Evolutionary conservation across 2,113 vertebrate genomes (phyloP).

Genomic region (Barnardius zonarius): DNA sequence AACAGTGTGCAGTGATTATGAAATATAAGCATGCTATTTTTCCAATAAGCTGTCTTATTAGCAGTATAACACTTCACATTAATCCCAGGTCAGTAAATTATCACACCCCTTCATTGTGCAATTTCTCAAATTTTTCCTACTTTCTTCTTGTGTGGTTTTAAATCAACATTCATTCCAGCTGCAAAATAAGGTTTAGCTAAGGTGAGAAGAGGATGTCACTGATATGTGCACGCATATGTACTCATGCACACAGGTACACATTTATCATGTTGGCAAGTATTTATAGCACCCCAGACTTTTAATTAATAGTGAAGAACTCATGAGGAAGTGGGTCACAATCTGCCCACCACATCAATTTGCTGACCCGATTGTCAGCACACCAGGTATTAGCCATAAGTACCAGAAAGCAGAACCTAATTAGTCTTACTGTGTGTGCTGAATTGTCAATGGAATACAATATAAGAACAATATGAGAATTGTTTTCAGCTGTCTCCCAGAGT

Average conservation of each 20-base stretch:
- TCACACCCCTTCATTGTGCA: background rate
- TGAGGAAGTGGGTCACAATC: background rate
- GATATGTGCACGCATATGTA: background rate
- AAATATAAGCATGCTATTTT: constrained; percentile 9
- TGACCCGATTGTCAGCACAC: background rate
- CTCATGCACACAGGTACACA: background rate
- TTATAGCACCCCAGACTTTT: background rate
- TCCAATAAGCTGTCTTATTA: background rate
- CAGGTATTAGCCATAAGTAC: background rate
- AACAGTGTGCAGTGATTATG: background rate
- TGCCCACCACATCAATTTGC: background rate
- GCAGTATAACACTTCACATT: background rate
- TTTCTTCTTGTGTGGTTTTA: background rate
- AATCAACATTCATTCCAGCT: background rate
- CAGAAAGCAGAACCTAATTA: background rate
- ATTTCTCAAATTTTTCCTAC: background rate
- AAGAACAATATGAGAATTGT: background rate
- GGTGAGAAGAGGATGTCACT: background rate
- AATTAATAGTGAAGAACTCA: background rate
- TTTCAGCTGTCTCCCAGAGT: background rate
- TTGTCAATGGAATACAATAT: background rate
- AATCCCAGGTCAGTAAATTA: background rate
- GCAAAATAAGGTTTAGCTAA: background rate
- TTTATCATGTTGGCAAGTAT: background rate
- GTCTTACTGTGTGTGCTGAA: background rate